Base-by-base conservation (phyloP, 2,888 invertebrate species). In the Nemurella pictetii region DNA sequence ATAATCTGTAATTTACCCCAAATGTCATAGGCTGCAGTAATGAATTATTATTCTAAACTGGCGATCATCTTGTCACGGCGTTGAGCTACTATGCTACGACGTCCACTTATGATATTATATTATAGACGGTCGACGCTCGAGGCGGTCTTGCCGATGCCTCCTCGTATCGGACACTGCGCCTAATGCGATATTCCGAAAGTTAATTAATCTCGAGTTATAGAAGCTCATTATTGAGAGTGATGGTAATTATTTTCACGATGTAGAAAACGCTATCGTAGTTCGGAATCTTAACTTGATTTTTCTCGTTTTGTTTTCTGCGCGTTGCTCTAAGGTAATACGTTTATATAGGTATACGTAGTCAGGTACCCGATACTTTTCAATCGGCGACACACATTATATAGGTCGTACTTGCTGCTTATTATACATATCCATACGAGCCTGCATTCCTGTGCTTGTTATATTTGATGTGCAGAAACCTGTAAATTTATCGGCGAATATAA, bases 131-230 rank as follows among this genome's bases (percentile, higher is more conserved):
- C 72, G 83, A 74, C 12, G 30, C 36, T 75, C 28, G 4, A 27
- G 75, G 75, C 75, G 27, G 1, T 75, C 9, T 55, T 55, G 20
- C 20, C 55, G 20, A 55, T 15, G 55, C 9, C 55, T 55, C 9
- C 55, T 55, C 55, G 5, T 55, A 55, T 27, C 75, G 26, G 27
- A 28, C 75, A 75, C 28, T 27, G 78, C 74, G 32, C 80, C 80
- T 84, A 85, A 84, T 77, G 75, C 80, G 29, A 32, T 81, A 72
- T 73, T 84, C 82, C 28, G 78, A 84, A 84, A 86, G 85, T 86
- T 85, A 86, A 85, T 86, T 85, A 83, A 85, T 85, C 77, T 86
- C 75, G 84, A 86, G 85, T 86, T 85, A 86, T 86, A 85, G 55
- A 55, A 55, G 80, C 82, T 86, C 85, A 85, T 86, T 85, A 86